Base-by-base conservation (phyloP, 1,140 invertebrate genomes). In the Zophobas atratus region DNA sequence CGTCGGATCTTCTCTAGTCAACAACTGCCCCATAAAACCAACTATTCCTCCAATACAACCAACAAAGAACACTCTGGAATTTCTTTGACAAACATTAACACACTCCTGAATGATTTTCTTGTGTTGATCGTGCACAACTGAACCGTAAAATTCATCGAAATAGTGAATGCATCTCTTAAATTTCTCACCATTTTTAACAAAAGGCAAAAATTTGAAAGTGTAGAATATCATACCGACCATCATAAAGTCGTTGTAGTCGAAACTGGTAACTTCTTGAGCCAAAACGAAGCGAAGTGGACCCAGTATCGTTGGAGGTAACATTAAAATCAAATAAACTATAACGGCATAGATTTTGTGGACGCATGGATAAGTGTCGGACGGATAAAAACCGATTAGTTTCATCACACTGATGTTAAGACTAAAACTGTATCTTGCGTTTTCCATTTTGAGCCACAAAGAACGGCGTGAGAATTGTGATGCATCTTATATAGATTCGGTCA, bases 131-230 rank as follows among this genome's bases (percentile, higher is more conserved):
- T 39, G 35, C 6, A 36, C 3, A 8, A 57, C 35, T 36, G 20
- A 35, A n/a, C 38, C 35, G 1, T 39, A 2, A 2, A 39, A 8
- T 2, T 5, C 36, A 8, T 60, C 56, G 3, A 60, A 60, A 39
- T 60, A 60, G 38, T 60, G 35, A 8, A 60, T 60, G 8, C 56
- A 60, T 39, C 39, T 60, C 8, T 60, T 35, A 35, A 60, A 6
- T 38, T 60, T 60, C 0, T 32, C 8, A 6, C 34, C 8, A n/a
- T 36, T 60, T 38, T 8, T 60, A 8, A 60, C 1, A 60, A 60
- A 60, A 6, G 56, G 56, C 36, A 60, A 6, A 20, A 60, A 1
- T 36, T 60, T 60, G 8, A 39, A 39, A 38, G 35, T 1, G 36
- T 60, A 60, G 1, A 38, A 38, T 8, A 60, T 60, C 35, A 60